Base-by-base conservation (phyloP, 2,888 invertebrate genomes). In the Heliconius ethilla region DNA sequence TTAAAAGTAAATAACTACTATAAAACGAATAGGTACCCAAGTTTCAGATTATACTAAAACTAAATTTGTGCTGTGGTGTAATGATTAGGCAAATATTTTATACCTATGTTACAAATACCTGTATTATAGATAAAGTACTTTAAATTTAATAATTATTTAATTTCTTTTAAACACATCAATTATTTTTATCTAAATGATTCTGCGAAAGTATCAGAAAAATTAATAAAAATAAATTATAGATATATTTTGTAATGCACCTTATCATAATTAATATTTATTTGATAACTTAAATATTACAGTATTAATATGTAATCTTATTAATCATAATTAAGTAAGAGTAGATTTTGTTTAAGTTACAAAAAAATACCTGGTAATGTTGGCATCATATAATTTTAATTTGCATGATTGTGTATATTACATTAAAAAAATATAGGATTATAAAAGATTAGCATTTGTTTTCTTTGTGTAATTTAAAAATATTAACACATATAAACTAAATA, bases 261-360 rank as follows among this genome's bases (percentile, higher is more conserved):
- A 67, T 67, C 67, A 37, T 37, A 67, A 67, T 67, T 33, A 37
- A 15, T 15, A 15, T 69, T 40, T 40, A 25, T 7, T 40, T 40
- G 67, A 69, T 69, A n/a, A 40, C 11, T 67, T 67, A 37, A 40
- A 69, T 10, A 69, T 25, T 6, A 37, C n/a, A 40, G 25, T 25
- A 40, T 69, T 25, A 40, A n/a, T n/a, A 40, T 37, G 6, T 40
- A 69, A 40, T 69, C 67, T n/a, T 40, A 69, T 69, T n/a, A 69
- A 40, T 40, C 25, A 25, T 69, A 40, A 67, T 67, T 13, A 40
- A 67, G 40, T 25, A 67, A n/a, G 67, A 37, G n/a, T 66, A 22
- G 33, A 66, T 66, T 29, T 33, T 67, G 7, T 22, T 55, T 55
- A 55, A 55, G 3, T 22, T 22, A 55, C 2, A 45, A 45, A 55